A percentile compares a stretch with the other conserved stretches of the same genome.
Conservation (phyloP, 2,113 vertebrate genomes). For the Scolopax mira region DNA sequence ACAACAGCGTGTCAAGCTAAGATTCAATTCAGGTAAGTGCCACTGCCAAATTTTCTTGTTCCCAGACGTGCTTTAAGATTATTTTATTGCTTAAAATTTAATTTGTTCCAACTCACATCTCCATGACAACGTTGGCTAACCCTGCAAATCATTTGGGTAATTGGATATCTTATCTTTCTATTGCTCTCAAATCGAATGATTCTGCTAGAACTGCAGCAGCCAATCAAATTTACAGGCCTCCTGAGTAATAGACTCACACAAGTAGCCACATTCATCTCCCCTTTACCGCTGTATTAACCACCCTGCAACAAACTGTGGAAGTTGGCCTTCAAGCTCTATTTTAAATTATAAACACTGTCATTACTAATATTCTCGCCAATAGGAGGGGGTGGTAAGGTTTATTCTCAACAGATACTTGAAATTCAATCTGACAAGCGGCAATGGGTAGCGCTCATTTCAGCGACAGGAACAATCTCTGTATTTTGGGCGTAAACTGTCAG, state of each 20-base stretch:
- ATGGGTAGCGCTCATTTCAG: neutral
- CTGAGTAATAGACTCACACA: constrained; percentile 81
- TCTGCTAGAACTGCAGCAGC: constrained; percentile 85
- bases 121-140: constrained; percentile 86
- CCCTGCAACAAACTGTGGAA: constrained; percentile 69
- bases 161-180: constrained; percentile 90
- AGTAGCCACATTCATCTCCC: constrained; percentile 82
- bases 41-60: constrained; percentile 86
- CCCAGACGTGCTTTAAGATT: constrained; percentile 86
- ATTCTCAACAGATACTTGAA: constrained; percentile 34
- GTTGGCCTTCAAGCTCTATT: constrained; percentile 62
- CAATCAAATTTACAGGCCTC: constrained; percentile 87
- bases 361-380: constrained; percentile 61
- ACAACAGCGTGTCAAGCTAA: constrained; percentile 79
- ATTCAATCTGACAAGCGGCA: constrained; percentile 50
- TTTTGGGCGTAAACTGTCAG: neutral
- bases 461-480: constrained; percentile 4
- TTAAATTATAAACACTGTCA: constrained; percentile 66
- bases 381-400: constrained; percentile 28
- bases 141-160: constrained; percentile 88
- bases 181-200: constrained; percentile 88
- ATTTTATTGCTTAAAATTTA: constrained; percentile 91
- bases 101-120: constrained; percentile 84
- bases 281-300: constrained; percentile 75
- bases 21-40: constrained; percentile 87